Evolutionary conservation across 2,113 vertebrate genomes (phyloP).

Genomic region (Lepidothrix coronata): DNA sequence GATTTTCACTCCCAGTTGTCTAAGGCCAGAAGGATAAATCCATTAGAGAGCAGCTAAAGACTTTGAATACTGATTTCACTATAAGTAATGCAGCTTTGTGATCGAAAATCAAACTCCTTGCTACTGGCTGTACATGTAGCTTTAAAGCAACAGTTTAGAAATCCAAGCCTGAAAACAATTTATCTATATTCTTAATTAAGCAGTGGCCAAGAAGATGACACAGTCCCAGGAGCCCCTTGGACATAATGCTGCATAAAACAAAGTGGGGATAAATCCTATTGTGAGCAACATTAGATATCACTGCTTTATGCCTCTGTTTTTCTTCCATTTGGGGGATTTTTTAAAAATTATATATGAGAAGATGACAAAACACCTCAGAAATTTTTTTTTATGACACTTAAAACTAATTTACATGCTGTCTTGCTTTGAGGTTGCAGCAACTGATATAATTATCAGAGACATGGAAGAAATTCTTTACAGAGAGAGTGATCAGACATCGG

Average conservation of each 20-base stretch:
- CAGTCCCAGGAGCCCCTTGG: not conserved
- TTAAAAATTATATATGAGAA: not conserved
- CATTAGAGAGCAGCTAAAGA: not conserved
- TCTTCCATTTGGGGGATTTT: not conserved
- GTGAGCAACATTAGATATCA: not conserved
- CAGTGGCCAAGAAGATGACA: not conserved
- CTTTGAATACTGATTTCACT: not conserved
- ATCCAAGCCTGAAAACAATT: not conserved
- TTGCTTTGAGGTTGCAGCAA: not conserved
- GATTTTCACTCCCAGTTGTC: not conserved
- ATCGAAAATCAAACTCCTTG: not conserved
- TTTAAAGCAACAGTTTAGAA: not conserved
- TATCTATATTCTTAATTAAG: not conserved
- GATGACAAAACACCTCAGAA: not conserved
- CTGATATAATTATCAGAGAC: not conserved
- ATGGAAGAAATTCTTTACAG: no score
- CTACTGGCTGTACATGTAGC: not conserved
- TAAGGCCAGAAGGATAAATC: not conserved
- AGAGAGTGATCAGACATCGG: no score
- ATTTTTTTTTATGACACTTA: not conserved
- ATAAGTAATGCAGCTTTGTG: not conserved
- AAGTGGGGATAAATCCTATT: not conserved
- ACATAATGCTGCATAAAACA: not conserved
- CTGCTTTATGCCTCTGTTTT: not conserved
- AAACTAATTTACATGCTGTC: not conserved